Base-by-base conservation (phyloP, 2,113 vertebrate genomes). In the Corythoichthys intestinalis region DNA sequence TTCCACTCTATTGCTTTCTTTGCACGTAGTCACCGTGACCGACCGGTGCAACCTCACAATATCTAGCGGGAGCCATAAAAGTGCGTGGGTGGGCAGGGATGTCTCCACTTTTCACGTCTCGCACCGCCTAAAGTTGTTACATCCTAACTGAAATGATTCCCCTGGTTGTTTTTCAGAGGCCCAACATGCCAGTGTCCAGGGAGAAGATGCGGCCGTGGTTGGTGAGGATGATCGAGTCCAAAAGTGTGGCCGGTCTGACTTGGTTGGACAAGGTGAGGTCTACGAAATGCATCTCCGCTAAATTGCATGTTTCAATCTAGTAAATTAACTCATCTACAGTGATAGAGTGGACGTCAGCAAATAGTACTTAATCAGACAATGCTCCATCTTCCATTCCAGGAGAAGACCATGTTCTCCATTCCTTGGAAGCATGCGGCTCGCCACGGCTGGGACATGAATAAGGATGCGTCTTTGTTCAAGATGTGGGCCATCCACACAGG, bases 141-240 rank as follows among this genome's bases (percentile, higher is more conserved):
- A 50, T 48, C 4, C 1, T 4, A 11, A n/a, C 7, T 17, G 4
- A 35, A 52, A 15, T 65, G 1, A 0, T 66, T 10, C n/a, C 6
- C 67, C 53, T 67, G 2, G 15, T 7, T 37, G 15, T 53, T 57
- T 35, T 71, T 46, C 9, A 17, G 28, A 89, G 91, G 17, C 6
- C 44, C 73, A 87, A 70, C 76, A 99, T 99, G 97, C 97, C 97
- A 0, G 93, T 95, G 65, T 73, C 93, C 65, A 91, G 97, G 78
- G 94, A 97, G 95, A 94, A 94, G 76, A 97, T 99, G 97, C 94
- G 96, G 57, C 96, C 95, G 12, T 99, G 97, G 97, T 50, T 99
- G 87, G 95, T 97, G 89, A 72, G 78, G 77, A 93, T 94, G 88
- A 98, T 99, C 75, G 89, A 97, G 15, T 96, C 94, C 46, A 92